Base-by-base conservation (phyloP, 2,113 vertebrate species). In the Oophaga pumilio region DNA sequence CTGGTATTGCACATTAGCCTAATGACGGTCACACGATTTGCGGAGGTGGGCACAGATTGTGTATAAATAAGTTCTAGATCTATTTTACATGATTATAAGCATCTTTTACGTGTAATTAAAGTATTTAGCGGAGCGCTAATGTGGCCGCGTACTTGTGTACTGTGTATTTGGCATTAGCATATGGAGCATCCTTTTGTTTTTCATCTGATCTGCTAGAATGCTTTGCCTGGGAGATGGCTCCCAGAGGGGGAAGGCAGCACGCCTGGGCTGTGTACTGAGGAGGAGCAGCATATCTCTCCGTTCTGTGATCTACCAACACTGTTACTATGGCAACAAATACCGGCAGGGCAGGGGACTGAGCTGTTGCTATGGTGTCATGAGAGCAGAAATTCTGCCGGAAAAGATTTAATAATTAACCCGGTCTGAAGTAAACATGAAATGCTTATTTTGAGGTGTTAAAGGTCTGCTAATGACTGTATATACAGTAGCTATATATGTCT, bases 341-440 rank as follows among this genome's bases (percentile, higher is more conserved):
- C 92, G 91, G 89, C 91, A 88, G 90, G 87, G 89, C 90, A 90
- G 88, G 90, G 89, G 92, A 91, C 91, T 86, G 89, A 91, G 79
- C 89, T 86, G 92, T 93, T 93, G 92, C 92, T 91, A 91, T 92
- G 92, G 92, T 88, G 87, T 91, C 87, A 90, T 91, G 88, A 87
- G 89, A 91, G 91, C 87, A 92, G 90, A 90, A 92, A 91, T 91
- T 90, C 90, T 92, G 90, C 89, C 43, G 78, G 86, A 90, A 91
- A 92, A 81, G 89, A 90, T 91, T 91, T 91, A 92, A 92, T 93
- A 2, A 93, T 93, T 92, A 92, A 93, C 93, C 91, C 24, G 88
- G 88, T 90, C 91, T 89, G 86, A 89, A 91, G 78, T 2, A 9
- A 1, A 79, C 76, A 81, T n/a, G 60, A 76, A 24, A 78, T 52